phyloP scores from a whole-genome alignment of 1,140 invertebrate genomes.

The Delia radicum region DNA sequence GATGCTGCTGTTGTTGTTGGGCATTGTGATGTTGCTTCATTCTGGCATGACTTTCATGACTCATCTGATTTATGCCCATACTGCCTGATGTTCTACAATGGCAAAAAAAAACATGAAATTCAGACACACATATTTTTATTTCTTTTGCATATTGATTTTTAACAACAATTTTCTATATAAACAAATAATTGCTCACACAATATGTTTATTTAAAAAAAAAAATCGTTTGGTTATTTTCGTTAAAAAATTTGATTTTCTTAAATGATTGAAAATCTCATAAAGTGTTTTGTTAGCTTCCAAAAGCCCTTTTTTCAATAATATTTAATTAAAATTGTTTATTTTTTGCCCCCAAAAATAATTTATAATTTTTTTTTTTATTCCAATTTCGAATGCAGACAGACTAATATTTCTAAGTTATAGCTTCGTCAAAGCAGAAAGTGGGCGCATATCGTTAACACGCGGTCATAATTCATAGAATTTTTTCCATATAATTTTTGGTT shows the following conservation, averaged over 20 bases:
- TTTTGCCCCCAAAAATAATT: background rate
- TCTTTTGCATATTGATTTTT: constrained; percentile 16
- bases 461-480: constrained; percentile 7
- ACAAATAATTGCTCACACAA: background rate
- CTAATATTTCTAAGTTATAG: background rate
- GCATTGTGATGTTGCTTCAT: constrained; percentile 45
- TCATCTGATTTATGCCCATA: constrained; percentile 51
- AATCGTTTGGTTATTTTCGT: background rate
- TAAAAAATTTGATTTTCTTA: background rate
- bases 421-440: constrained; percentile 6
- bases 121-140: constrained; percentile 10
- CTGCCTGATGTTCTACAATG: constrained; percentile 32
- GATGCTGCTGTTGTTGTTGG: constrained; percentile 41
- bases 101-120: background rate
- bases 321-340: background rate
- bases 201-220: background rate
- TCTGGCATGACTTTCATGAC: constrained; percentile 50
- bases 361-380: background rate
- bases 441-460: constrained; percentile 22
- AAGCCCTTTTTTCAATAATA: background rate
- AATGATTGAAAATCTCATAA: too few species aligned
- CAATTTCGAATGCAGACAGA: too few species aligned
- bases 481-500: background rate
- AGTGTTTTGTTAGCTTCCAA: too few species aligned
- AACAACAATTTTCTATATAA: background rate